Evolutionary conservation across 2,888 invertebrate genomes (phyloP).

Genomic region (Andricus curvator): DNA sequence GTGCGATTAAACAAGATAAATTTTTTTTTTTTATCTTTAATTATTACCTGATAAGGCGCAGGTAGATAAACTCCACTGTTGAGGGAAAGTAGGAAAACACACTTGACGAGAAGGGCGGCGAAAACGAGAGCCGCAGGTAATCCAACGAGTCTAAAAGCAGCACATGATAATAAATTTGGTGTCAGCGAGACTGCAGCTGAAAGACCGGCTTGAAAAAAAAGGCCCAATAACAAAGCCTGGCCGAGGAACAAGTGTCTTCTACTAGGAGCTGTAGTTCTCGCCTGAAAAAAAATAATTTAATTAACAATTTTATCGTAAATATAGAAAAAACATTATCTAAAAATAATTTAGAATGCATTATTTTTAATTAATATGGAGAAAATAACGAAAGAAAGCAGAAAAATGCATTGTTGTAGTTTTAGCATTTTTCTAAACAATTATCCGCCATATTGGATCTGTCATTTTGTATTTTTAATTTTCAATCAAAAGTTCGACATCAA

Average conservation of each 20-base stretch:
- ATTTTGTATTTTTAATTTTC: too few relatives aligned
- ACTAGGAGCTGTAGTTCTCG: slow-evolving; percentile 90
- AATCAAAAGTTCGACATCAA: too few relatives aligned
- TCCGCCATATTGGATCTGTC: too few relatives aligned
- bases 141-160: slow-evolving; percentile 89
- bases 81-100: slow-evolving; percentile 94
- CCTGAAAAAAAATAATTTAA: slow-evolving; percentile 68
- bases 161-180: slow-evolving; percentile 89
- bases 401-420: too few relatives aligned
- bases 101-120: slow-evolving; percentile 94
- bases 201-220: slow-evolving; percentile 89
- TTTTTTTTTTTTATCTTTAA: slow-evolving; percentile 43
- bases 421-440: too few relatives aligned
- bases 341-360: neutral
- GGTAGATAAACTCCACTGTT: slow-evolving; percentile 95
- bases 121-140: slow-evolving; percentile 92
- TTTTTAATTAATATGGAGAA: too few relatives aligned
- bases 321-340: too few relatives aligned
- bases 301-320: neutral
- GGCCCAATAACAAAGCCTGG: slow-evolving; percentile 90
- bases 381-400: too few relatives aligned
- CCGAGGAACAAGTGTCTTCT: slow-evolving; percentile 92
- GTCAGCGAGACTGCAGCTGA: slow-evolving; percentile 89
- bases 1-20: too few relatives aligned
- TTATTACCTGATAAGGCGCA: slow-evolving; percentile 90